These are phyloP conservation scores for Spongilla lacustris DNA, from an alignment of 37 sponge, comb jelly and placozoan genomes.

Conservation along the genomic window DNA sequence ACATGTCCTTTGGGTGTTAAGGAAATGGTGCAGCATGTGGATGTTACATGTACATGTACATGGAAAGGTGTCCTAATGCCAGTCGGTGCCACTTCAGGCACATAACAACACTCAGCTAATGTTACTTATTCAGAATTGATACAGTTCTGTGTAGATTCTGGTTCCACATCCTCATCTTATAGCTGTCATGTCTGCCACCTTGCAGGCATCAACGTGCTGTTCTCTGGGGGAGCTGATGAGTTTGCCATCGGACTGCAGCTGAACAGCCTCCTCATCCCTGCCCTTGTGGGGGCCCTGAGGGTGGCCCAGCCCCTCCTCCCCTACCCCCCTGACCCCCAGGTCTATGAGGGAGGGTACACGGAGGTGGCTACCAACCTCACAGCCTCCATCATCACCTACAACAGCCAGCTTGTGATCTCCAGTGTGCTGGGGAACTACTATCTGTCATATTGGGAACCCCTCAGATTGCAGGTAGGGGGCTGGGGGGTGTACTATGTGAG, in stretches of 20 bases:
- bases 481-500: neutral
- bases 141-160: no score
- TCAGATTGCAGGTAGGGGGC: conserved; percentile 9
- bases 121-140: no score
- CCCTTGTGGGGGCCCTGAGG: neutral
- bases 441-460: conserved; percentile 12
- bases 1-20: no score
- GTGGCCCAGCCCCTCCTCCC: conserved; percentile 2
- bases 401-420: conserved; percentile 5
- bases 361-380: neutral
- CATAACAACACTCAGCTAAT: no score
- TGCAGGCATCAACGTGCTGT: conserved; percentile 67
- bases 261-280: conserved; percentile 29
- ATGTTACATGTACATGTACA: no score
- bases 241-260: neutral
- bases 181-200: neutral
- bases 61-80: no score
- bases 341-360: conserved; percentile 25
- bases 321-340: conserved; percentile 21
- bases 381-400: neutral
- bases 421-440: neutral
- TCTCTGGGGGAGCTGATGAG: conserved; percentile 57
- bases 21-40: no score
- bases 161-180: no score
- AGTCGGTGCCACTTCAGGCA: no score